phyloP scores from a whole-genome alignment of 2,888 invertebrate genomes.

The Ramazzottius varieornatus region DNA sequence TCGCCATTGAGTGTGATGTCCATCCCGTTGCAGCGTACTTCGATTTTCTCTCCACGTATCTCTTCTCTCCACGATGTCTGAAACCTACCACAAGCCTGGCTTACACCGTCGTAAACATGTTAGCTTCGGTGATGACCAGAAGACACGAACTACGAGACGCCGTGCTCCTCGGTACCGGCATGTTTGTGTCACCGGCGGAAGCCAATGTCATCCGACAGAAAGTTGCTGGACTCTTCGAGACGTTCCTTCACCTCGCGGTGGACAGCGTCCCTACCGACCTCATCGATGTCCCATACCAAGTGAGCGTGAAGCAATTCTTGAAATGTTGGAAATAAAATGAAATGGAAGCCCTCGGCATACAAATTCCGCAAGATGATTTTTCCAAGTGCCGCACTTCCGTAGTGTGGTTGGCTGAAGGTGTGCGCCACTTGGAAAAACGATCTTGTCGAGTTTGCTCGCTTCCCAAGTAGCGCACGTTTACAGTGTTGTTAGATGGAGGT shows the following conservation, averaged over 20 bases:
- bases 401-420: no score
- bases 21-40: not conserved
- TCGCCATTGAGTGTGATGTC: not conserved
- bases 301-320: no score
- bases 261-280: not conserved
- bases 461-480: no score
- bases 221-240: not conserved
- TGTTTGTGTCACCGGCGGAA: not conserved
- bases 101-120: not conserved
- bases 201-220: not conserved
- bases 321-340: no score
- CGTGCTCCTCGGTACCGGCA: not conserved
- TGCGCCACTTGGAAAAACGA: no score
- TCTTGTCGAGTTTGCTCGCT: no score
- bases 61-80: not conserved
- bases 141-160: not conserved
- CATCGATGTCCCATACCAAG: no score
- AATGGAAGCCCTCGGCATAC: no score
- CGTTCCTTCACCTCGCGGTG: not conserved
- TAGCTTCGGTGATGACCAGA: not conserved
- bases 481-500: no score
- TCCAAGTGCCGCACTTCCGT: no score
- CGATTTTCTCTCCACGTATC: not conserved
- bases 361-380: no score
- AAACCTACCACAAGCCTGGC: not conserved